phyloP scores from a whole-genome alignment of 2,113 vertebrate genomes.

The Genyomyrus donnyi region DNA sequence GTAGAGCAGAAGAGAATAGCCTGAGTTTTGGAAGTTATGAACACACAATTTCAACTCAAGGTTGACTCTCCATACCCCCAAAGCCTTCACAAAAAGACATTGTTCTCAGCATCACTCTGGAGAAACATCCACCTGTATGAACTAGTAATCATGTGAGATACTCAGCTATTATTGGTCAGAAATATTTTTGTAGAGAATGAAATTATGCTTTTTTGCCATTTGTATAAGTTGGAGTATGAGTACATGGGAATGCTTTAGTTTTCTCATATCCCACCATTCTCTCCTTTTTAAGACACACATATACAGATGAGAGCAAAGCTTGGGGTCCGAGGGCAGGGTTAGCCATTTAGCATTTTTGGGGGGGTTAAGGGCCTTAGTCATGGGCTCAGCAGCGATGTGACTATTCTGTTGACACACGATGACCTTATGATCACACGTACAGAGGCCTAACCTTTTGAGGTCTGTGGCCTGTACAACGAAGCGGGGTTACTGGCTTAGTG shows the following conservation, averaged over 20 bases:
- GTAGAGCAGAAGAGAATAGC: background rate
- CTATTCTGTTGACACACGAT: background rate
- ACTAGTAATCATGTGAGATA: background rate
- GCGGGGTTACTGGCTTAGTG: too few species aligned
- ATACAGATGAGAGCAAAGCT: background rate
- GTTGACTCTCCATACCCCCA: background rate
- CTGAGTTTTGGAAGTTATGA: background rate
- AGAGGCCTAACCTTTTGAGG: background rate
- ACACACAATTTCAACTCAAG: background rate
- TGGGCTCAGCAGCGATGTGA: background rate
- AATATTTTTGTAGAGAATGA: background rate
- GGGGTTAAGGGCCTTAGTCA: background rate
- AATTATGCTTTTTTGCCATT: background rate
- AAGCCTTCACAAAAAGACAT: background rate
- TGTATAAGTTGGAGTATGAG: background rate
- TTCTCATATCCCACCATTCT: background rate
- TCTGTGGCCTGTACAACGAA: too few species aligned
- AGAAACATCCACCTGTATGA: background rate
- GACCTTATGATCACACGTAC: background rate
- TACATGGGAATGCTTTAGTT: background rate
- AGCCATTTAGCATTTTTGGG: background rate
- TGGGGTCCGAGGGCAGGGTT: background rate
- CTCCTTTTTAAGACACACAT: background rate
- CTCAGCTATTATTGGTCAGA: background rate
- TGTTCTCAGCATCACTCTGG: background rate